Conservation (phyloP, 2,888 invertebrate species). For the Xanthia togata region DNA sequence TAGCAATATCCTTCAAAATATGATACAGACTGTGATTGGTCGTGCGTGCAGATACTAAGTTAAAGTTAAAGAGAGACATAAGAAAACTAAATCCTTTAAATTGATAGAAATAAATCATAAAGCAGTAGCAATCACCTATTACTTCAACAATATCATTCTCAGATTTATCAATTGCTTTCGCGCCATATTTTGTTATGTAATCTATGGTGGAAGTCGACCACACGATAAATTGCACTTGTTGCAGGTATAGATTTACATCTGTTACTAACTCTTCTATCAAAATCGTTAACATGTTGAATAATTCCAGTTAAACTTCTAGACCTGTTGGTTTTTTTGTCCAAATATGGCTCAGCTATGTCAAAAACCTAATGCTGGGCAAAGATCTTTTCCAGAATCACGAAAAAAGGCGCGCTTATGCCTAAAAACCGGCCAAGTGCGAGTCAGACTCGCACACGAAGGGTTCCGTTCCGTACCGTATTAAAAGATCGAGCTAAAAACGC, state of each 20-base stretch:
- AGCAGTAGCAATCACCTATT: slow-evolving; percentile 33
- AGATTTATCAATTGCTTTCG: slow-evolving; percentile 31
- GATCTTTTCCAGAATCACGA: neutral
- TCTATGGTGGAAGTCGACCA: slow-evolving; percentile 15
- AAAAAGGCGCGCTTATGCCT: neutral
- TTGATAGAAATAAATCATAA: slow-evolving; percentile 9
- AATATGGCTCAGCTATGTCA: neutral
- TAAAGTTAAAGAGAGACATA: neutral
- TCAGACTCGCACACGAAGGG: no score
- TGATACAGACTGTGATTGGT: no score
- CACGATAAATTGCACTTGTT: slow-evolving; percentile 10
- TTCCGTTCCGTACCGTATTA: no score
- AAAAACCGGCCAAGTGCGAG: no score
- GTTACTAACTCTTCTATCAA: neutral
- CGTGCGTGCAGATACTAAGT: no score
- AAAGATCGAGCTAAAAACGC: no score
- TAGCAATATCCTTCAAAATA: no score
- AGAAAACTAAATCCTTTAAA: neutral
- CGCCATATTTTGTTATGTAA: slow-evolving; percentile 31
- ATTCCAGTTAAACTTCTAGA: neutral
- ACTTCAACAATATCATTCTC: slow-evolving; percentile 32
- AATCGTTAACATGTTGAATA: neutral
- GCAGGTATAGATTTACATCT: neutral
- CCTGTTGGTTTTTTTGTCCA: neutral
- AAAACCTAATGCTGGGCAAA: neutral